phyloP scores from a whole-genome alignment of 2,888 invertebrate genomes.

The Cantharis rufa region DNA sequence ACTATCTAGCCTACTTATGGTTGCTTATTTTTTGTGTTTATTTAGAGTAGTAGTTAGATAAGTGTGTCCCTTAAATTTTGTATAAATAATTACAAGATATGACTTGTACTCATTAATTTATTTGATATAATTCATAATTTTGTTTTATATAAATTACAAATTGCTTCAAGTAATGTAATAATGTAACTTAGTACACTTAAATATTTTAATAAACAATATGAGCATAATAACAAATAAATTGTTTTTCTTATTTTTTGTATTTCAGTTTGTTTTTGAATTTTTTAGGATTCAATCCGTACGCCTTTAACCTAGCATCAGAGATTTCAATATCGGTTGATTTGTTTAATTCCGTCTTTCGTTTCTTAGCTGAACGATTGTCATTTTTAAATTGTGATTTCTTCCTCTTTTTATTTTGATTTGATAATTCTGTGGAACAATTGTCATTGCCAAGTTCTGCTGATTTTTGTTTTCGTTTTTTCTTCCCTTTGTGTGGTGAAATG shows the following conservation, averaged over 20 bases:
- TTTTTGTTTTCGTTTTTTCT: conserved; percentile 15
- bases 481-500: conserved; percentile 18
- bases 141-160: neutral
- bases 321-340: conserved; percentile 47
- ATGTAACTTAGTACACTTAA: neutral
- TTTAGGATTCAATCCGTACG: conserved; percentile 91
- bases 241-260: conserved; percentile 54
- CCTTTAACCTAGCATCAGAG: conserved; percentile 81
- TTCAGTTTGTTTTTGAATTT: conserved; percentile 80
- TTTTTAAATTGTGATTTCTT: neutral
- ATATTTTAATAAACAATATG: neutral
- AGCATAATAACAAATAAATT: neutral
- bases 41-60: neutral
- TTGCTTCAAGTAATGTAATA: neutral
- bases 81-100: neutral
- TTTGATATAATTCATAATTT: neutral
- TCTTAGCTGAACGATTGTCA: neutral
- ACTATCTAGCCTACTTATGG: neutral
- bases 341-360: neutral
- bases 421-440: conserved; percentile 10
- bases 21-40: neutral
- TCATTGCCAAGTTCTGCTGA: conserved; percentile 24
- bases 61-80: neutral
- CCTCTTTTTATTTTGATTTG: neutral
- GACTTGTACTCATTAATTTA: neutral